Evolutionary conservation across 2,797 vertebrate species (phyloP).

Genomic region (Gadopsis bispinosus): DNA sequence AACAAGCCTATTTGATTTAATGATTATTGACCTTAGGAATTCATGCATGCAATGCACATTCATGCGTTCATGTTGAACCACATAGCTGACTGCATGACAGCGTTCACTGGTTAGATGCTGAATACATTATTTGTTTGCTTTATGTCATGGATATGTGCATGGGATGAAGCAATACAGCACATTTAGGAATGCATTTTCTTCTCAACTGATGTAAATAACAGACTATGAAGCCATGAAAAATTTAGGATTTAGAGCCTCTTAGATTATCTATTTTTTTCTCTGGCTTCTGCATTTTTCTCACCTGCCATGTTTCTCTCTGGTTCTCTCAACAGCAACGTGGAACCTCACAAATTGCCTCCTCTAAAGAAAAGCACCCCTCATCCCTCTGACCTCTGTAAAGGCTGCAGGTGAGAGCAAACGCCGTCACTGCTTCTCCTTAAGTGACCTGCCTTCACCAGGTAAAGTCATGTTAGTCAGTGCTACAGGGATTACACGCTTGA

Average conservation of each 20-base stretch:
- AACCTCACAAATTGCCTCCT: background rate
- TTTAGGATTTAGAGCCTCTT: background rate
- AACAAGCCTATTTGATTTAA: background rate
- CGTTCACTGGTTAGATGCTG: background rate
- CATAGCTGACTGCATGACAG: background rate
- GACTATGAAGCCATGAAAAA: background rate
- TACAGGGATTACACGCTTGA: background rate
- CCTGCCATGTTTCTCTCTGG: background rate
- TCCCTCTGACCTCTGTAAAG: slow-evolving; percentile 43
- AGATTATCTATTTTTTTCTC: background rate
- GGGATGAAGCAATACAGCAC: background rate
- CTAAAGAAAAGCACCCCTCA: slow-evolving; percentile 32
- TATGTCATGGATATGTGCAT: background rate
- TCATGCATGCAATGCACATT: no score
- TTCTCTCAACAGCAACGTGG: slow-evolving; percentile 49
- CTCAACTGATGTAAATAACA: background rate
- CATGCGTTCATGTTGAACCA: background rate
- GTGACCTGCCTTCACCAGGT: background rate
- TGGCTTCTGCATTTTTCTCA: background rate
- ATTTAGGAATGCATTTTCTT: background rate
- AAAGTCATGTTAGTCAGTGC: background rate
- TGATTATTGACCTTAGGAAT: background rate
- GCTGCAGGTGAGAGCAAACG: slow-evolving; percentile 66
- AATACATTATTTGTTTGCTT: background rate
- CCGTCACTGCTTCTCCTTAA: background rate